Evolutionary conservation across 2,113 vertebrate species (phyloP), one percentile per base, ranked within the genome.

Genomic region (Pholis gunnellus): DNA sequence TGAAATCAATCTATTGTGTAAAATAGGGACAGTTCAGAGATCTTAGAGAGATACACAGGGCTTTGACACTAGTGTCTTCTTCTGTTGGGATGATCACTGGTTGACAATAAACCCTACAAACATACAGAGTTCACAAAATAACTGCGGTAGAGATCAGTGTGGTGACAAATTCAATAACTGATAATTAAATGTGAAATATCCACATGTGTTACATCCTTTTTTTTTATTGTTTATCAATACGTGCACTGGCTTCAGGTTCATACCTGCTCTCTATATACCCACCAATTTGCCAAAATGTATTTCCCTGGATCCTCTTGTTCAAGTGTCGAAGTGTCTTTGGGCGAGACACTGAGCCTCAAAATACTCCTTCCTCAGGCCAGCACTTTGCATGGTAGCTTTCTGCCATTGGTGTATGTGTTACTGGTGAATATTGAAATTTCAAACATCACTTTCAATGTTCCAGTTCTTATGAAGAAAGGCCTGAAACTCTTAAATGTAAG

Each of bases 1-100:
- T 64, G 63, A 76, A 76, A 52, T 68, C 22, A 2, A 9, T 72
- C 42, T 59, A 38, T 34, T 75, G 34, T 36, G 15, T 31, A 52
- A 67, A 60, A 17, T 34, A 14, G 27, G 50, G 27, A 67, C 31
- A 72, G 29, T 61, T 27, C 18, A 52, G 7, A 18, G 56, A 57
- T 36, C 17, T 25, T 18, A n/a, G 31, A 70, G 29, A 17, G 17
- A 61, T 34, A 48, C 15, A 38, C 0, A 2, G 11, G 0, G 18
- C 36, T 61, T 76, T 48, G 17, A 52, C 34, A 29, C 34, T 57
- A 9, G 5, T 50, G 48, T 17, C n/a, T 54, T 5, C 14, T n/a
- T 70, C 3, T 27, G 2, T 2, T 63, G 5, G 8, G 20, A n/a
- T 29, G 44, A 61, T 40, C 6, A 40, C 14, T 25, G 56, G 31